Base-by-base conservation (phyloP, 2,113 vertebrate genomes). In the Malurus cyaneus region DNA sequence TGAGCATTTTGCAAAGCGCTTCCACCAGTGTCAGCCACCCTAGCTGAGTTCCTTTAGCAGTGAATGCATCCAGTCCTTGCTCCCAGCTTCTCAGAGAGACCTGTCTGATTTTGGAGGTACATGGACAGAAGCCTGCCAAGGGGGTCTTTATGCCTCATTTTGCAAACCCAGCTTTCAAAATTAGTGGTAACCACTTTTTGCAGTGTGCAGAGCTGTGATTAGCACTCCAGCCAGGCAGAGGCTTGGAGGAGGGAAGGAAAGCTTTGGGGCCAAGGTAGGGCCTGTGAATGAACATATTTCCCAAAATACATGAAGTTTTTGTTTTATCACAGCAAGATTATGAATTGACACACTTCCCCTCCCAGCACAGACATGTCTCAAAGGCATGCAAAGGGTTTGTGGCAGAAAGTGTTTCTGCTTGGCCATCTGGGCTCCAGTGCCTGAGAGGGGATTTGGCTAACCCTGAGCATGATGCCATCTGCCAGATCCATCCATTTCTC, bases 361-460 rank as follows among this genome's bases (percentile, higher is more conserved):
- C 61, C 49, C 62, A 85, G n/a, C 9, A 3, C 39, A 76, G 80
- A 92, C 89, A 46, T 57, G 49, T 74, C 73, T 84, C 39, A 80
- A 85, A 96, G 71, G 34, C 94, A 81, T 0, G 6, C 57, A 92
- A 46, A 86, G 41, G 80, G 72, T 91, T 84, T 88, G 86, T 93
- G 83, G 88, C 70, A 90, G 86, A 79, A 78, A 97, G 36, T 17
- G 64, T 92, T 89, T 96, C 93, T 89, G 53, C 56, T 93, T 73
- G 84, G 90, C 94, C 92, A 96, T 90, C 81, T 95, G 84, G 76
- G 82, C 32, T 53, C 64, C 82, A 93, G 78, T 84, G 84, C 54
- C 76, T 92, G 94, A 80, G 85, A 73, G 79, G 85, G 76, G 93
- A 90, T 88, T 88, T 96, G 94, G 80, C 82, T 95, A 97, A 96